phyloP scores from a whole-genome alignment of 2,797 vertebrate species.

The Huso huso region DNA sequence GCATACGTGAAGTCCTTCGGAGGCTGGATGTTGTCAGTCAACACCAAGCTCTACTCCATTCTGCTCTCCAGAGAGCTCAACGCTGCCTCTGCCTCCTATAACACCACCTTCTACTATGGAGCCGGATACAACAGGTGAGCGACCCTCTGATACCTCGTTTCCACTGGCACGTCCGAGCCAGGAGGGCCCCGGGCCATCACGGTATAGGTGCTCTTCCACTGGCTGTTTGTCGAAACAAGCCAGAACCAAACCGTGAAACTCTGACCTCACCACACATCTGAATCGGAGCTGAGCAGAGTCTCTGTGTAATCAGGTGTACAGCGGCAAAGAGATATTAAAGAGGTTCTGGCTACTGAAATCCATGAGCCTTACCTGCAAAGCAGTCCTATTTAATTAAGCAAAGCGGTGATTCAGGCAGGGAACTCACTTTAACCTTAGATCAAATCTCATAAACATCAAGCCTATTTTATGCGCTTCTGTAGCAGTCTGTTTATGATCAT shows the following conservation, averaged over 20 bases:
- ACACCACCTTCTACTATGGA: conserved; percentile 27
- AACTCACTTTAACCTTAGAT: no score
- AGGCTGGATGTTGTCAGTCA: conserved; percentile 28
- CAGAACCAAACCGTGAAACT: neutral
- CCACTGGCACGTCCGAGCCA: neutral
- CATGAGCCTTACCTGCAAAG: no score
- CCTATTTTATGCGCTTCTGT: no score
- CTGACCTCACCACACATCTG: neutral
- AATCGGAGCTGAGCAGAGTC: neutral
- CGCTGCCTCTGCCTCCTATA: conserved; percentile 27
- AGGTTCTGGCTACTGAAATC: neutral
- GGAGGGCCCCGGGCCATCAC: neutral
- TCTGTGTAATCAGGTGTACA: neutral
- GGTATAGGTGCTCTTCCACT: neutral
- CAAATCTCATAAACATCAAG: no score
- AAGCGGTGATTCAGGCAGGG: no score
- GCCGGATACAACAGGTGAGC: conserved; percentile 56
- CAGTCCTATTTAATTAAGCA: no score
- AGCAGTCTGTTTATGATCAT: no score
- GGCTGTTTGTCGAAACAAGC: neutral
- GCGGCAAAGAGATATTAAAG: no score
- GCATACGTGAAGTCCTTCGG: conserved; percentile 44
- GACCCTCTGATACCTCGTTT: neutral
- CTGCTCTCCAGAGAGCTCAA: conserved; percentile 34
- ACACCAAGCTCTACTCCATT: neutral